Base-by-base conservation (phyloP, 1,140 invertebrate species). In the Frieseomelitta varia region DNA sequence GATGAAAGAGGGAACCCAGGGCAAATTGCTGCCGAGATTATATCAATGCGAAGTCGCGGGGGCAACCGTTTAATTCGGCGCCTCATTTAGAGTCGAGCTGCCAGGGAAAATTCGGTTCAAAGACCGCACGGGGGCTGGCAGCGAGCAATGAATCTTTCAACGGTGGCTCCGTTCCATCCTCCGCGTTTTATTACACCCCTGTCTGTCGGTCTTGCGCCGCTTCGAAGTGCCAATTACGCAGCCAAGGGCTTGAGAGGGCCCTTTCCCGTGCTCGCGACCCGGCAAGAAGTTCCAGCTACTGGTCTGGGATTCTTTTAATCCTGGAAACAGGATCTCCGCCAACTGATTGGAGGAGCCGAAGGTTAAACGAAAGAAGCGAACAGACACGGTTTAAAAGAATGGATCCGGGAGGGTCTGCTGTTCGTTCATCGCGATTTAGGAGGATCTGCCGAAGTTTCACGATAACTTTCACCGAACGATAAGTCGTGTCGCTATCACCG, bases 191-290 rank as follows among this genome's bases (percentile, higher is more conserved):
- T 89, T 88, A 87, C 84, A 69, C 73, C 77, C 78, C 71, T 65
- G 73, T 58, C 81, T 74, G 76, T 77, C 87, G 75, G 81, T 84
- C 80, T 81, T 51, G 80, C 80, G 85, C 80, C 84, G 73, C 63
- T 88, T 79, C 84, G 78, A 89, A 89, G 88, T 89, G 87, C 88
- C 88, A 89, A 89, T 89, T 89, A 89, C 88, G 84, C 61, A 75
- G 84, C 51, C 79, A n/a, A 73, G 77, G 30, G 61, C 76, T 84
- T 63, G 75, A 81, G 47, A 85, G 83, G 63, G 76, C 67, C 84
- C 71, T 83, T 71, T 77, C 69, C 39, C 55, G 61, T 39, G 27
- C 78, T 67, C 56, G 67, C 77, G 75, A 55, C 51, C 63, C 73
- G 47, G 27, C 67, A 30, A 81, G 27, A 55, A 87, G 63, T 81